A percentile compares a stretch with the other conserved stretches of the same genome.
phyloP scores from a whole-genome alignment of 2,888 invertebrate species.

The Anodontia alba region DNA sequence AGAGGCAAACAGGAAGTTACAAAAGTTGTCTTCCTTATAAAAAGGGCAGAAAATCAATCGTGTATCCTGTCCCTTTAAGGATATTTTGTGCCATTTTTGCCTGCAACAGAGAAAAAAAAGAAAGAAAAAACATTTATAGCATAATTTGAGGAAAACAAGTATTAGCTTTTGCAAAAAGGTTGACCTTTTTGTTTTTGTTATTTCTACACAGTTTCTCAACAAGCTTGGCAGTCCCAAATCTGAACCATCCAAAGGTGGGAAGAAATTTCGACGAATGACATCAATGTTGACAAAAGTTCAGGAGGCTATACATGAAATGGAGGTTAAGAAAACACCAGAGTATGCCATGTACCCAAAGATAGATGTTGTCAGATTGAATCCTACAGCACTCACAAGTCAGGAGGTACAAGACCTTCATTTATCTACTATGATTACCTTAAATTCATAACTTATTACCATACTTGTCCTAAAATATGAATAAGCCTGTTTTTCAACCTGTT shows the following conservation, averaged over 20 bases:
- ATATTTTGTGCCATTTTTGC: too few relatives aligned
- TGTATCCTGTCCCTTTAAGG: too few relatives aligned
- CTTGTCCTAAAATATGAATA: too few relatives aligned
- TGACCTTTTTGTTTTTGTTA: too few relatives aligned
- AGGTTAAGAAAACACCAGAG: slow-evolving; percentile 58
- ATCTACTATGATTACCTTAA: background rate
- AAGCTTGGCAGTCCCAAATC: slow-evolving; percentile 49
- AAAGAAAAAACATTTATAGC: too few relatives aligned
- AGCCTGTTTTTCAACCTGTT: too few relatives aligned
- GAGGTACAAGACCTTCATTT: slow-evolving; percentile 80
- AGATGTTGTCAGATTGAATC: slow-evolving; percentile 78
- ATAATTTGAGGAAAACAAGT: too few relatives aligned
- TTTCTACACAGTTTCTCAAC: slow-evolving; percentile 44
- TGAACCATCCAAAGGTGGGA: slow-evolving; percentile 52
- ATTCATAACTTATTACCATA: background rate
- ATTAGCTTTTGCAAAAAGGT: too few relatives aligned
- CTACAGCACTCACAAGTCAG: slow-evolving; percentile 76
- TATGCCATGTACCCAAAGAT: slow-evolving; percentile 80
- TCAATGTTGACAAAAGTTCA: slow-evolving; percentile 61
- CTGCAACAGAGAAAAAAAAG: too few relatives aligned
- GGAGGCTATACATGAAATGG: slow-evolving; percentile 65
- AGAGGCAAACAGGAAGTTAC: too few relatives aligned
- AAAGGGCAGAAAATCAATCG: too few relatives aligned
- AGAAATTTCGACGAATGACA: slow-evolving; percentile 61
- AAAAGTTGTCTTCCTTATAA: too few relatives aligned